These are phyloP conservation scores for Margaritifera margaritifera DNA, from an alignment of 2,888 invertebrate species.

Conservation along the genomic window DNA sequence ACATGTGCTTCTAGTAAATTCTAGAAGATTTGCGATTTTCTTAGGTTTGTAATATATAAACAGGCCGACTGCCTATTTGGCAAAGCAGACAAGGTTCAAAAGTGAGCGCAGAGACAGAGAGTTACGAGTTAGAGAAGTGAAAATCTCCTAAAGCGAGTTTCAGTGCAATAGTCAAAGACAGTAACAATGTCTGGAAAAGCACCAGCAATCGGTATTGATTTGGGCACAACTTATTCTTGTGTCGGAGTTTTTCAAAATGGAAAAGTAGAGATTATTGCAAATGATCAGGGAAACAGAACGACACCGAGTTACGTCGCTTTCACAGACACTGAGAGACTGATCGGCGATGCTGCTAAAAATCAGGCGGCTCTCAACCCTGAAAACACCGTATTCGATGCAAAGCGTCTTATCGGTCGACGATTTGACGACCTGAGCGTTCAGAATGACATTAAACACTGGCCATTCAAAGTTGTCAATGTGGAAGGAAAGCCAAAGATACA, in stretches of 20 bases:
- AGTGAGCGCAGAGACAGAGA: constrained; percentile 32
- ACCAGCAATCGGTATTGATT: constrained; percentile 86
- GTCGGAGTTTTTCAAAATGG: constrained; percentile 73
- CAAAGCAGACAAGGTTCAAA: no score
- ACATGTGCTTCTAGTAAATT: no score
- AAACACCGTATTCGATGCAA: constrained; percentile 79
- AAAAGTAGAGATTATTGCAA: constrained; percentile 75
- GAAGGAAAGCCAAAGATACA: constrained; percentile 61
- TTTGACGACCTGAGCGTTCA: constrained; percentile 59
- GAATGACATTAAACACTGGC: constrained; percentile 65
- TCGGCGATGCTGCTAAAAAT: constrained; percentile 74
- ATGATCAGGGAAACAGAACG: constrained; percentile 80
- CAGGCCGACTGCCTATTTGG: no score
- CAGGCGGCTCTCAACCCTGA: constrained; percentile 80
- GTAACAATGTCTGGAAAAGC: constrained; percentile 23
- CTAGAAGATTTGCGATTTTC: no score
- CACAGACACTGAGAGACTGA: constrained; percentile 75
- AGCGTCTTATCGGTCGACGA: constrained; percentile 63
- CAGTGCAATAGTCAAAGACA: no score
- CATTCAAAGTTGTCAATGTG: constrained; percentile 55
- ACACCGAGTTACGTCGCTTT: constrained; percentile 84
- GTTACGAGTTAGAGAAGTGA: no score
- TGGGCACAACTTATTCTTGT: constrained; percentile 87
- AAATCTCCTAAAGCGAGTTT: no score
- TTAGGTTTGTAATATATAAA: no score